Conservation (phyloP, 2,888 invertebrate species). For the Rhaphigaster nebulosa region DNA sequence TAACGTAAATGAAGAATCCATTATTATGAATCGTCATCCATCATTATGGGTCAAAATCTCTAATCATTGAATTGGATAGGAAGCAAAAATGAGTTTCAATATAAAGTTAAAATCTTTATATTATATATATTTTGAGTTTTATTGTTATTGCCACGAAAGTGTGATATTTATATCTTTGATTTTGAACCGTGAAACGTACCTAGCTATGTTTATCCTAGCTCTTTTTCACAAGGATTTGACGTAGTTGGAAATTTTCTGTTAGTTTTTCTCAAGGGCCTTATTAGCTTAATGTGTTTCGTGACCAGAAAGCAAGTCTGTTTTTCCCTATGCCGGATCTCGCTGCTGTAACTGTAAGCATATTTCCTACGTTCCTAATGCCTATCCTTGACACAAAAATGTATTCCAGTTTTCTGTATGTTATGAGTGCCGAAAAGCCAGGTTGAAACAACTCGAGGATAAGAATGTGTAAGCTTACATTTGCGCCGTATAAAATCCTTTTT, state of each 20-base stretch:
- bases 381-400: neutral
- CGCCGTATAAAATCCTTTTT: too few species aligned
- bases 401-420: neutral
- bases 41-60: too few species aligned
- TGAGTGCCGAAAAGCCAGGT: neutral
- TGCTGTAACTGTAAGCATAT: neutral
- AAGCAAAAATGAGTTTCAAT: too few species aligned
- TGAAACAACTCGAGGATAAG: neutral
- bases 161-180: too few species aligned
- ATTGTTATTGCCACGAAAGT: too few species aligned
- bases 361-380: neutral
- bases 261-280: neutral
- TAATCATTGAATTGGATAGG: too few species aligned
- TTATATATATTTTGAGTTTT: too few species aligned
- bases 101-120: too few species aligned
- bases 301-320: neutral
- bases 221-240: neutral
- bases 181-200: too few species aligned
- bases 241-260: neutral
- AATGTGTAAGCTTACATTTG: neutral
- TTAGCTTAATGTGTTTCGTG: constrained; percentile 6
- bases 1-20: too few species aligned
- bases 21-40: too few species aligned
- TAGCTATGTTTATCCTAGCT: too few species aligned
- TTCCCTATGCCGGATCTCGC: neutral